Evolutionary conservation across 1,140 invertebrate species (phyloP), one percentile per base, ranked within the genome.

Genomic region (Propsilocerus akamusi): DNA sequence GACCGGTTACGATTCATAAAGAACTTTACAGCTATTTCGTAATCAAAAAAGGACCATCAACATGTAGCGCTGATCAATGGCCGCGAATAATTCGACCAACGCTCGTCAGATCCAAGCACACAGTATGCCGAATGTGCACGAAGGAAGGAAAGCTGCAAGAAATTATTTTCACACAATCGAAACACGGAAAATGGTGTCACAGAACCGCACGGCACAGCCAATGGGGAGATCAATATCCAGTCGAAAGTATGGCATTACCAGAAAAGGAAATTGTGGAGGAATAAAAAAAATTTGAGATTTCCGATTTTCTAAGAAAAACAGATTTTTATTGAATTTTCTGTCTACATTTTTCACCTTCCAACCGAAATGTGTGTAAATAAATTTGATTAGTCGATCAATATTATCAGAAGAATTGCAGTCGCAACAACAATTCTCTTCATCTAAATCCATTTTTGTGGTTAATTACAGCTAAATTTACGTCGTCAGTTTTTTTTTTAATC

Each of bases 101-200:
- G 2, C 60, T 85, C 30, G 65, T 75, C 11, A 69, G 77, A 47
- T 74, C 75, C 1, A 76, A 73, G 51, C 86, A 89, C 60, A 69
- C 73, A 1, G 74, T 86, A 57, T 93, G 88, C 62, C 70, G 80
- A 46, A 58, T 89, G 54, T 95, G 90, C 64, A 84, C 79, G 5
- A 57, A 71, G 6, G 64, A 74, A 54, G 89, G 88, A 22, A 70
- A 80, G 52, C 63, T 93, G n/a, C 64, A 79, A 53, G 80, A 90
- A 65, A 64, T 85, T 4, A 77, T 85, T 54, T 78, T 91, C 56
- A 84, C 86, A 2, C 72, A 75, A 51, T 58, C 61, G 0, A 89
- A 82, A 64, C 73, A 86, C 59, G 80, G 81, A 66, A 80, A 75
- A 56, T 55, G 65, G 12, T 69, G 75, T 1, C 86, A 86, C 53